Evolutionary conservation across 1,140 invertebrate genomes (phyloP).

Genomic region (Spodoptera litura): DNA sequence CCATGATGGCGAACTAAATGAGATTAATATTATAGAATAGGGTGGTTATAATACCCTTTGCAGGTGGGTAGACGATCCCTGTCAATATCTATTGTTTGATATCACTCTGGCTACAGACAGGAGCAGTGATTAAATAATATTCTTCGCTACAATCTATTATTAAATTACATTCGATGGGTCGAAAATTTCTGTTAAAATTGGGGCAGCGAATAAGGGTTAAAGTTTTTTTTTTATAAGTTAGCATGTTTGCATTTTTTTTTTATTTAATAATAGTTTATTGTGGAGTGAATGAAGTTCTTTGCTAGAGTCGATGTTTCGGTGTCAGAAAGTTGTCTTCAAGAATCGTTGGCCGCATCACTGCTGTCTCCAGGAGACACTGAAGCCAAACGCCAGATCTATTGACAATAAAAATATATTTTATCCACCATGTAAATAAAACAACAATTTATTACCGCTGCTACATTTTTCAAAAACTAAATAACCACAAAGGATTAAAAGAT

Average conservation of each 20-base stretch:
- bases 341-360: no score
- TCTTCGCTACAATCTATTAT: slow-evolving; percentile 6
- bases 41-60: neutral
- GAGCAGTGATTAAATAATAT: neutral
- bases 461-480: neutral
- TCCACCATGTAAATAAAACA: neutral
- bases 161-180: slow-evolving; percentile 1
- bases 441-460: neutral
- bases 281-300: no score
- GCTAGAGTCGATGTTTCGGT: no score
- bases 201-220: no score
- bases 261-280: no score
- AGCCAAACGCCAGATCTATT: no score
- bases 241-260: no score
- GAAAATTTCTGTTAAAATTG: no score
- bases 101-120: neutral
- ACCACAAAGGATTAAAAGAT: slow-evolving; percentile 4
- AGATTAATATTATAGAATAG: slow-evolving; percentile 4
- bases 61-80: slow-evolving; percentile 7
- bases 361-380: no score
- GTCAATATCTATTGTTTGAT: neutral
- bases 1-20: slow-evolving; percentile 16
- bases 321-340: no score
- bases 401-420: no score
- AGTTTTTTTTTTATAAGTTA: no score